Evolutionary conservation across 2,797 vertebrate genomes (phyloP), one percentile per base, ranked within the genome.

Genomic region (Threskiornis aethiopicus): DNA sequence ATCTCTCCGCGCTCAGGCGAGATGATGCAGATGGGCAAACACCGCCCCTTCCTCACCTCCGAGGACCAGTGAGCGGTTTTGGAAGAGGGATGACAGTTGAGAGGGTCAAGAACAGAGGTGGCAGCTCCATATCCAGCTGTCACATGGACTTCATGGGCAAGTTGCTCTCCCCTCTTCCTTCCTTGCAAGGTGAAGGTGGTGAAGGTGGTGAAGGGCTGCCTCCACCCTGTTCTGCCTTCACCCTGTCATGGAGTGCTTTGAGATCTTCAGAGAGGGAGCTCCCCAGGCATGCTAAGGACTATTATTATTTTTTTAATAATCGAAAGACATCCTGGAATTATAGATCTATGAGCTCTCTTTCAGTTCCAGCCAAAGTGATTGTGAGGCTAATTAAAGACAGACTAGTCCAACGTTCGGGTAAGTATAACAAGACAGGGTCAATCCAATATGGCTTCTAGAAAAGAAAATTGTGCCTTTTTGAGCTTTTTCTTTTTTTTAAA

Each of bases 361-460:
- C 92, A 71, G 52, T 78, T 87, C 81, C 77, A 96, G 61, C 69
- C 87, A 96, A 93, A 75, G 65, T 84, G 93, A 96, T 96, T 91
- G 88, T 84, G 84, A 29, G 96, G 85, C 96, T 97, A 96, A 97
- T 97, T 97, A 95, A 96, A 96, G 93, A 87, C 70, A 67, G 82
- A 57, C 82, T 79, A 66, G 72, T 79, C 82, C 93, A 91, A 78
- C 4, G 3, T 81, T 95, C 0, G 1, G 35, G 19, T 91, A 96
- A 94, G 82, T 89, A 22, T 88, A 87, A 97, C 92, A 90, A 84
- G 93, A 87, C 82, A 93, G 94, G 93, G 92, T 96, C 95, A 94
- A 91, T 96, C 87, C 90, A 88, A 66, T 82, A 92, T 79, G 70
- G 76, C 47, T 95, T 92, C 73, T 84, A 62, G 65, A 81, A 88